Conservation (phyloP, 2,888 invertebrate species). For the Drosophila putrida region DNA sequence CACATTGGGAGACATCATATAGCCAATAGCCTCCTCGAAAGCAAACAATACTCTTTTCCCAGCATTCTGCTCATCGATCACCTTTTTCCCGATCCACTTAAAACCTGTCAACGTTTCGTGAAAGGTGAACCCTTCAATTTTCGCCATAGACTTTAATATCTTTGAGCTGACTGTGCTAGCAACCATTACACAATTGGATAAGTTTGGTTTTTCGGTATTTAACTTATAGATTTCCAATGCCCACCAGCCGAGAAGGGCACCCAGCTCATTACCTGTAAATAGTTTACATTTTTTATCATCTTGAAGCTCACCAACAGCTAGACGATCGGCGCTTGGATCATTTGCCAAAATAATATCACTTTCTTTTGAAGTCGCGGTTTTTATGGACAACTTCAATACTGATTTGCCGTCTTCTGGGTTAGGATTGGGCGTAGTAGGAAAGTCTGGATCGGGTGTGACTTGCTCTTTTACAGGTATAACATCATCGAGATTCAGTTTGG, state of each 20-base stretch:
- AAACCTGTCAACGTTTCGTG: constrained; percentile 98
- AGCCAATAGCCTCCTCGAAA: constrained; percentile 99
- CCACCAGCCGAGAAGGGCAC: constrained; percentile 98
- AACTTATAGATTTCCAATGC: constrained; percentile 88
- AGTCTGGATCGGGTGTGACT: constrained; percentile 96
- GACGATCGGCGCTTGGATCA: constrained; percentile 98
- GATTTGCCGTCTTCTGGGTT: constrained; percentile 98
- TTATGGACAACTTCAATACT: constrained; percentile 90
- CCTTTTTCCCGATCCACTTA: constrained; percentile 98
- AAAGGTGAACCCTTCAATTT: constrained; percentile 91
- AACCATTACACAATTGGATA: constrained; percentile 91
- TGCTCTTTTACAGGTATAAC: constrained; percentile 87
- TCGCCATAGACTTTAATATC: constrained; percentile 93
- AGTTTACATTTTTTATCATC: constrained; percentile 75
- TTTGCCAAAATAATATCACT: constrained; percentile 94
- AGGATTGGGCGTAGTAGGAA: constrained; percentile 98
- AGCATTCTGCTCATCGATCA: constrained; percentile 89
- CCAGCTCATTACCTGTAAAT: constrained; percentile 98
- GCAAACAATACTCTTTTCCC: constrained; percentile 95
- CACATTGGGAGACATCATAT: constrained; percentile 95
- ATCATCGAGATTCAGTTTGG: constrained; percentile 89
- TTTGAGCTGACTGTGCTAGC: constrained; percentile 98
- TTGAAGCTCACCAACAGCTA: constrained; percentile 96
- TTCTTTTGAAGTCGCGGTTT: constrained; percentile 88
- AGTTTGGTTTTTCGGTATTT: constrained; percentile 80